Conservation (phyloP, 1,140 invertebrate genomes). For the Idris sp. region DNA sequence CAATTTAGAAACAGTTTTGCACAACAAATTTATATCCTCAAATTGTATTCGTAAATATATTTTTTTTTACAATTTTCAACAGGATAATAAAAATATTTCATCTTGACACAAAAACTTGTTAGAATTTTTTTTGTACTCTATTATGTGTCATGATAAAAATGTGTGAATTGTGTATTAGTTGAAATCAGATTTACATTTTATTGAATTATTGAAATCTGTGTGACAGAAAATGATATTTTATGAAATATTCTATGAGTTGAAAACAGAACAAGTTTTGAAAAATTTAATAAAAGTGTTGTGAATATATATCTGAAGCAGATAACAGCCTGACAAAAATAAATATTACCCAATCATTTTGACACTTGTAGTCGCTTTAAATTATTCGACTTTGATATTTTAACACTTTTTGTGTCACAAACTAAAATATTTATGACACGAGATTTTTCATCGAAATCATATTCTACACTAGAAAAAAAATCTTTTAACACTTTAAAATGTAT, state of each 20-base stretch:
- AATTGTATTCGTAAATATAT: background rate
- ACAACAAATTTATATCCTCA: slow-evolving; percentile 20
- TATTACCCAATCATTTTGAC: slow-evolving; percentile 28
- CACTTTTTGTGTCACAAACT: slow-evolving; percentile 23
- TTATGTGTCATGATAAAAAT: too few relatives aligned
- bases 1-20: slow-evolving; percentile 24
- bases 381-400: slow-evolving; percentile 31
- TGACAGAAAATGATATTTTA: too few relatives aligned
- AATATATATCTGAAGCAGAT: slow-evolving; percentile 29
- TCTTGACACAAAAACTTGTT: too few relatives aligned
- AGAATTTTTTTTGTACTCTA: too few relatives aligned
- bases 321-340: slow-evolving; percentile 35
- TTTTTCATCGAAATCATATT: slow-evolving; percentile 32
- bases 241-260: too few relatives aligned
- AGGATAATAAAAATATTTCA: too few relatives aligned
- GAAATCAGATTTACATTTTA: too few relatives aligned
- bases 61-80: too few relatives aligned
- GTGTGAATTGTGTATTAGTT: too few relatives aligned
- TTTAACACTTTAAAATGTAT: slow-evolving; percentile 13
- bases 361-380: slow-evolving; percentile 35
- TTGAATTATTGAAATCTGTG: too few relatives aligned
- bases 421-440: slow-evolving; percentile 16
- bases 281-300: background rate
- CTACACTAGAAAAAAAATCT: slow-evolving; percentile 8
- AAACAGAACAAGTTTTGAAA: slow-evolving; percentile 23